Conservation (phyloP, 1,140 invertebrate species). For the Drosophila bocki region DNA sequence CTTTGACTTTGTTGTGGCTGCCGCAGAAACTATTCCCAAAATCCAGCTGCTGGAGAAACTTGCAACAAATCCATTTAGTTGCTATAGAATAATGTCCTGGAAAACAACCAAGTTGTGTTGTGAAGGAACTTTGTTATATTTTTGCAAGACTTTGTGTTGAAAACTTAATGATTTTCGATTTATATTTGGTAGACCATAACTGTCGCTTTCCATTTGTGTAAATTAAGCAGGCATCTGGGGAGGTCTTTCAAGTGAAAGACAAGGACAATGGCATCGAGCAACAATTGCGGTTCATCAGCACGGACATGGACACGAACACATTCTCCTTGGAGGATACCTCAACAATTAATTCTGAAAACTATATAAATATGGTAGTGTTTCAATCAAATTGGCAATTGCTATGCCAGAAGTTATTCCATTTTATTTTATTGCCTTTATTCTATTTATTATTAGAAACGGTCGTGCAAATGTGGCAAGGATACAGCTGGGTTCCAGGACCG, state of each 20-base stretch:
- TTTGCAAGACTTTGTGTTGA: not conserved
- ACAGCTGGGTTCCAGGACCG: not conserved
- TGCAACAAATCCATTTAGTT: constrained; percentile 12
- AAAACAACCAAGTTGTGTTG: not conserved
- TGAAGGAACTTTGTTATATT: constrained; percentile 19
- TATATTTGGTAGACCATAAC: too few species aligned
- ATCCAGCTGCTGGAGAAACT: not conserved
- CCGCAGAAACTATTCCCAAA: constrained; percentile 9
- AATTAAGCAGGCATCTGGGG: constrained; percentile 37
- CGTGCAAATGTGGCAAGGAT: not conserved
- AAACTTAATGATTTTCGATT: not conserved
- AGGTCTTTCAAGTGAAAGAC: not conserved
- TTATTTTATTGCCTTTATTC: constrained; percentile 45
- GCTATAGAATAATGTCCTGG: not conserved
- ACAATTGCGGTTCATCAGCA: constrained; percentile 45
- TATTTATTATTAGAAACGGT: constrained; percentile 23
- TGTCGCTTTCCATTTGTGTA: not conserved
- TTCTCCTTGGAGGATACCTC: not conserved
- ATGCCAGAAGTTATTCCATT: constrained; percentile 25
- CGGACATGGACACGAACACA: not conserved
- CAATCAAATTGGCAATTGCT: constrained; percentile 12
- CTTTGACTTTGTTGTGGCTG: constrained; percentile 36
- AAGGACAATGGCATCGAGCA: not conserved
- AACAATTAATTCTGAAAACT: not conserved
- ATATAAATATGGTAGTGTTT: not conserved